These are phyloP conservation scores for Hemithea aestivaria DNA, from an alignment of 2,888 invertebrate genomes.

Conservation along the genomic window DNA sequence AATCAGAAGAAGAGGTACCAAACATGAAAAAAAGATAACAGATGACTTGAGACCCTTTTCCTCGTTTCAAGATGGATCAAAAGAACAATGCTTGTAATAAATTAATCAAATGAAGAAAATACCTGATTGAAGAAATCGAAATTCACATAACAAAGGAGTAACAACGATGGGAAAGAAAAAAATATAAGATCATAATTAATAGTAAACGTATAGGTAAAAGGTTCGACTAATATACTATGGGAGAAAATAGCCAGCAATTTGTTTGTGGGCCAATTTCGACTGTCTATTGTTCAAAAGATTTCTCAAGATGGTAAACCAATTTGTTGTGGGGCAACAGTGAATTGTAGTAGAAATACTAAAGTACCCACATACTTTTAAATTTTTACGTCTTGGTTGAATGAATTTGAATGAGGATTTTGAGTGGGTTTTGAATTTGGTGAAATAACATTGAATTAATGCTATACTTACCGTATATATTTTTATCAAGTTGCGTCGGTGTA, in stretches of 20 bases:
- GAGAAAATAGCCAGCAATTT: constrained; percentile 20
- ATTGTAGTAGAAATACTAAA: constrained; percentile 11
- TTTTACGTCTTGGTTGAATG: constrained; percentile 1
- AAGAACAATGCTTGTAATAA: constrained; percentile 11
- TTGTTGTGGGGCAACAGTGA: constrained; percentile 21
- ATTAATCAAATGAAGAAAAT: constrained; percentile 14
- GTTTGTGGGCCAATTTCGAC: constrained; percentile 11
- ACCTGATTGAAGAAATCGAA: constrained; percentile 31
- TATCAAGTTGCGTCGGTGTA: no score
- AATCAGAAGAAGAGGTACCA: no score
- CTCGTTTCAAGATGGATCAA: no score
- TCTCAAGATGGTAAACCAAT: constrained; percentile 24
- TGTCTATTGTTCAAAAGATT: constrained; percentile 24
- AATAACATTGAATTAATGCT: no score
- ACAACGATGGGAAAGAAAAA: constrained; percentile 35
- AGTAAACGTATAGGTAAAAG: constrained; percentile 28
- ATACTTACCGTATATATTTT: no score
- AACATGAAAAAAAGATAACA: no score
- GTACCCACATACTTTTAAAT: no score
- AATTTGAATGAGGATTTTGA: neutral
- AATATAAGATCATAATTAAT: constrained; percentile 36
- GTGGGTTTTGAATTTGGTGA: no score
- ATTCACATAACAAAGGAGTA: constrained; percentile 32
- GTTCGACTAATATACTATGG: constrained; percentile 21
- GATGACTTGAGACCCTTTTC: no score